Base-by-base conservation (phyloP, 2,888 invertebrate species). In the Esperia sulphurella region DNA sequence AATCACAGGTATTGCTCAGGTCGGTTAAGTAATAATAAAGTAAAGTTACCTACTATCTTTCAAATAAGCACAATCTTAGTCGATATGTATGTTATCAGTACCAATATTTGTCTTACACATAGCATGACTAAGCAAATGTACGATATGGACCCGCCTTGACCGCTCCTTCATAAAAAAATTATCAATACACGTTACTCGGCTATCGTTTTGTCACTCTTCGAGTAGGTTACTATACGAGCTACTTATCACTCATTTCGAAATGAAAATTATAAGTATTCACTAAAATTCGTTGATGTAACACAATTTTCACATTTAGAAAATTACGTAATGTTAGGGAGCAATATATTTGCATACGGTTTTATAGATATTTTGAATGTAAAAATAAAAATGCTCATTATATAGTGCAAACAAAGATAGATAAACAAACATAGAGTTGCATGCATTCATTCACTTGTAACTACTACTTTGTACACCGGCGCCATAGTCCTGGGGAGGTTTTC, bases 61-160 rank as follows among this genome's bases (percentile, higher is more conserved):
- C 7, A 33, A 8, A 33, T 8, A 3, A 4, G 7, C 33, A 10
- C 14, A 39, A 39, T 13, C 13, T 39, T 39, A 13, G 8, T 14
- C 13, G n/a, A 30, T 43, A 33, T 30, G 4, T n/a, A 35, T 35
- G n/a, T n/a, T 41, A 41, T n/a, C 28, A 29, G 28, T 39, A 12
- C n/a, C 14, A 53, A 53, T 46, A 53, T 55, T 55, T 46, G 48
- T 43, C 37, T 51, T 48, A 9, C 46, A 28, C 10, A 39, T 49
- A 49, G 14, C 46, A 35, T 12, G 14, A 31, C 39, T 40, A 39
- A 44, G 41, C 28, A 44, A 49, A 45, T 41, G 45, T 43, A 41
- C 31, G 49, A 40, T 42, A 52, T 33, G 37, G 31, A 43, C 39
- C 49, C 48, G 55, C 63, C 61, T 69, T 69, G 64, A 71, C 70